Percentiles rank a stretch among this genome's conserved stretches.
phyloP scores from a whole-genome alignment of 2,113 vertebrate genomes.

The Pipa parva region DNA sequence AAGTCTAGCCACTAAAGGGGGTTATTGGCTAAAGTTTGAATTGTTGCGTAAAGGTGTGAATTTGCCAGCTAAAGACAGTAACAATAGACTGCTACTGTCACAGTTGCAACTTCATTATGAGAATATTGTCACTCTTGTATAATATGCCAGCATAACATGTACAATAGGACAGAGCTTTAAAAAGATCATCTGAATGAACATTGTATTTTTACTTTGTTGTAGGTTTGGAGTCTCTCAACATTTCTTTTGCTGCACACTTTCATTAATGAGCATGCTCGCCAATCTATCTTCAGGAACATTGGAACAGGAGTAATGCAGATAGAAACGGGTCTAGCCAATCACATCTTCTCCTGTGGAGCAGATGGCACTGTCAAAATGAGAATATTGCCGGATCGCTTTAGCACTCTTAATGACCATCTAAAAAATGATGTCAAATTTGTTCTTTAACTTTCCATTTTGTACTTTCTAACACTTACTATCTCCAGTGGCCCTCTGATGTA shows the following conservation, averaged over 20 bases:
- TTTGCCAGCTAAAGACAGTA: no score
- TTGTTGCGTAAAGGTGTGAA: no score
- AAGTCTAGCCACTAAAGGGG: no score
- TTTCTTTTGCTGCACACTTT: constrained; percentile 83
- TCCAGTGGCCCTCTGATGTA: constrained; percentile 37
- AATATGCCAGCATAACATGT: no score
- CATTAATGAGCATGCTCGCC: constrained; percentile 86
- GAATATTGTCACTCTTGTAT: no score
- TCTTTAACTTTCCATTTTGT: constrained; percentile 62
- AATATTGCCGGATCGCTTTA: constrained; percentile 83
- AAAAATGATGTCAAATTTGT: constrained; percentile 85
- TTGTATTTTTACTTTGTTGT: no score
- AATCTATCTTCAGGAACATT: constrained; percentile 96
- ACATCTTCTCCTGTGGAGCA: constrained; percentile 95
- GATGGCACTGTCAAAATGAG: constrained; percentile 98
- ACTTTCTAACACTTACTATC: constrained; percentile 19
- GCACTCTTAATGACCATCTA: constrained; percentile 65
- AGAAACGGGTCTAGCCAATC: constrained; percentile 85
- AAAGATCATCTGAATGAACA: no score
- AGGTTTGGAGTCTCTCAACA: constrained; percentile 87
- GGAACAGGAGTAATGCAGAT: constrained; percentile 97
- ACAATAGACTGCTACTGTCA: no score
- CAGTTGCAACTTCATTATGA: no score
- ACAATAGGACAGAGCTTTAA: no score
- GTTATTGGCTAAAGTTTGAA: no score